Conservation (phyloP, 2,888 invertebrate genomes). For the Sinelater perroti region DNA sequence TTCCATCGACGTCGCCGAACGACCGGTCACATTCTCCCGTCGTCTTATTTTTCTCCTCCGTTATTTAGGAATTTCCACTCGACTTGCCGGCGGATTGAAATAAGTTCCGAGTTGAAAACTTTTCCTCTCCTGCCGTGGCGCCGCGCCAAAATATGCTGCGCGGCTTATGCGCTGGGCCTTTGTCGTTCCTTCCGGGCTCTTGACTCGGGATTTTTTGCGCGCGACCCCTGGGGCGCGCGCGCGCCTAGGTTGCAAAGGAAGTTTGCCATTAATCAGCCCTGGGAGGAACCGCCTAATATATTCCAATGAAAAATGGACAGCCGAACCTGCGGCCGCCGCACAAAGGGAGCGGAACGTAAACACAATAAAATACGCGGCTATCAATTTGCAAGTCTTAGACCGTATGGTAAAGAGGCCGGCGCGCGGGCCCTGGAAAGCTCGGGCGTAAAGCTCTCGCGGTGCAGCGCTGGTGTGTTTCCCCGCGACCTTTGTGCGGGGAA, state of each 20-base stretch:
- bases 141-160: slow-evolving; percentile 37
- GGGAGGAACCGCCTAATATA: slow-evolving; percentile 12
- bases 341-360: slow-evolving; percentile 26
- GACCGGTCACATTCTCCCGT: slow-evolving; percentile 43
- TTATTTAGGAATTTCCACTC: slow-evolving; percentile 51
- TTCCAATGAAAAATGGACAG: slow-evolving; percentile 32
- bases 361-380: slow-evolving; percentile 34
- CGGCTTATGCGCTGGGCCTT: slow-evolving; percentile 30
- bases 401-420: slow-evolving; percentile 23
- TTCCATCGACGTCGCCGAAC: slow-evolving; percentile 45
- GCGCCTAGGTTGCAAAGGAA: not conserved
- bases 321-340: slow-evolving; percentile 24
- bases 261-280: slow-evolving; percentile 21
- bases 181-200: slow-evolving; percentile 31
- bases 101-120: slow-evolving; percentile 38
- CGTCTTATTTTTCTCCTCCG: slow-evolving; percentile 41
- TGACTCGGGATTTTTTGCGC: slow-evolving; percentile 26
- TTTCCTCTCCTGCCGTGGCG: slow-evolving; percentile 35
- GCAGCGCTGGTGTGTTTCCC: slow-evolving; percentile 7
- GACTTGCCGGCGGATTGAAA: slow-evolving; percentile 41
- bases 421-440: not conserved
- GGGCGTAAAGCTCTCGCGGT: no score
- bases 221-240: not conserved
- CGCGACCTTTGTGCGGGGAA: slow-evolving; percentile 6
- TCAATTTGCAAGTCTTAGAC: slow-evolving; percentile 33